phyloP scores from a whole-genome alignment of 2,888 invertebrate genomes.

The Hofmannophila pseudospretella region DNA sequence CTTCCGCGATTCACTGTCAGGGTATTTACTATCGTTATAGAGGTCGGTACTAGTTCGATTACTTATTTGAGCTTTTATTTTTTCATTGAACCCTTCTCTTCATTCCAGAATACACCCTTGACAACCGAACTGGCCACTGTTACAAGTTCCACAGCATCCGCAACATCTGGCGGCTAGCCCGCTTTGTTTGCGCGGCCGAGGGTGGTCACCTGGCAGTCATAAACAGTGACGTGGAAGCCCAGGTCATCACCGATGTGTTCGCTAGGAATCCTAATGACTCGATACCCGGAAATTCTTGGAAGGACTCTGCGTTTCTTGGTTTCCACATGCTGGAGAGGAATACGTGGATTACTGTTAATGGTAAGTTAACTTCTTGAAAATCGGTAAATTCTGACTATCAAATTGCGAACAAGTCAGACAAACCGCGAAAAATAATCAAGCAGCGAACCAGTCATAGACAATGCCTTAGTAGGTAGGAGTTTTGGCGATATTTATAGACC shows the following conservation, averaged over 20 bases:
- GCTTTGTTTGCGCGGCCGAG: neutral
- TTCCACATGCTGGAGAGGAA: neutral
- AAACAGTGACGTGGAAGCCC: neutral
- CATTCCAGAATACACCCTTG: neutral
- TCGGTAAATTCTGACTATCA: no score
- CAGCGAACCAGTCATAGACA: no score
- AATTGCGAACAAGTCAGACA: no score
- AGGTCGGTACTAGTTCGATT: no score
- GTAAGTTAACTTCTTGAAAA: no score
- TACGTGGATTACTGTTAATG: constrained; percentile 4
- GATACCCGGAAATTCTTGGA: constrained; percentile 8
- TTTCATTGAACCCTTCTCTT: no score
- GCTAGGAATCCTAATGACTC: neutral
- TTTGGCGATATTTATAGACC: no score
- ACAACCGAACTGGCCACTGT: constrained; percentile 8
- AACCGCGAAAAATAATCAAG: no score
- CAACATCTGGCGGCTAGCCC: neutral
- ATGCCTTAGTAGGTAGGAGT: no score
- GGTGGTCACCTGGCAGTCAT: neutral
- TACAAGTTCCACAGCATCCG: constrained; percentile 1
- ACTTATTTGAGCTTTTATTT: no score
- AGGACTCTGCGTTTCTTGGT: constrained; percentile 11
- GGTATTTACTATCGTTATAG: no score
- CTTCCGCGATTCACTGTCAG: no score
- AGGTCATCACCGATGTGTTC: constrained; percentile 1